Evolutionary conservation across 1,140 invertebrate species (phyloP).

Genomic region (Babylonia areolata): DNA sequence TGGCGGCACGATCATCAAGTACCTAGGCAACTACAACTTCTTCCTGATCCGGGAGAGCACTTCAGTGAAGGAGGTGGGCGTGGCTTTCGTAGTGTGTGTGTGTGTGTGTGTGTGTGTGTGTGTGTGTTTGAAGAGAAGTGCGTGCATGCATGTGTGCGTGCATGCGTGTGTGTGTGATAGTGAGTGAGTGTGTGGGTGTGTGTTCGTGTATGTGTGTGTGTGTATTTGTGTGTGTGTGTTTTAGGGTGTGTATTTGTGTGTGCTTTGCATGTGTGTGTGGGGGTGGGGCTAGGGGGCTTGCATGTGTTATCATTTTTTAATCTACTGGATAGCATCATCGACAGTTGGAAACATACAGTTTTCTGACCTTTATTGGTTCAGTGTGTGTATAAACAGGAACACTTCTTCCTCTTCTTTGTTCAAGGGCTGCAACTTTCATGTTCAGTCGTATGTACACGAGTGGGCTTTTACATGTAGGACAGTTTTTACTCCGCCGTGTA

Average conservation of each 20-base stretch:
- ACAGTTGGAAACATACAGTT: too few species aligned
- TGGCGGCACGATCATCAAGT: slow-evolving; percentile 87
- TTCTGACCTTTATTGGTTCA: too few species aligned
- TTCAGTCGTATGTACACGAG: too few species aligned
- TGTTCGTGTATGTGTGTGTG: neutral
- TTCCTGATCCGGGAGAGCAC: slow-evolving; percentile 97
- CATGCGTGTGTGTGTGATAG: neutral
- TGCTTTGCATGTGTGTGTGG: too few species aligned
- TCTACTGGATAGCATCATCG: too few species aligned
- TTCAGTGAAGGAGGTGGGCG: slow-evolving; percentile 87
- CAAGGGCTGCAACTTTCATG: too few species aligned
- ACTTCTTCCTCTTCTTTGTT: too few species aligned
- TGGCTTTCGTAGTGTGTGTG: neutral
- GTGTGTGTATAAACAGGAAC: too few species aligned
- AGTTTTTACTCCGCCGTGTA: too few species aligned
- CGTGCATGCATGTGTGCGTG: neutral
- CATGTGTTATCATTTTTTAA: too few species aligned
- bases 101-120: neutral
- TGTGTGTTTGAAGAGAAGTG: neutral
- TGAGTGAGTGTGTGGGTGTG: neutral
- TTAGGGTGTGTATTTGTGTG: neutral
- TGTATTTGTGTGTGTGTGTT: neutral
- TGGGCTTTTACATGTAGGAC: too few species aligned
- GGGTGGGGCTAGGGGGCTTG: too few species aligned
- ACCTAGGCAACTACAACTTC: slow-evolving; percentile 95